Conservation (phyloP, 2,797 vertebrate genomes). For the Aphelocoma californica region DNA sequence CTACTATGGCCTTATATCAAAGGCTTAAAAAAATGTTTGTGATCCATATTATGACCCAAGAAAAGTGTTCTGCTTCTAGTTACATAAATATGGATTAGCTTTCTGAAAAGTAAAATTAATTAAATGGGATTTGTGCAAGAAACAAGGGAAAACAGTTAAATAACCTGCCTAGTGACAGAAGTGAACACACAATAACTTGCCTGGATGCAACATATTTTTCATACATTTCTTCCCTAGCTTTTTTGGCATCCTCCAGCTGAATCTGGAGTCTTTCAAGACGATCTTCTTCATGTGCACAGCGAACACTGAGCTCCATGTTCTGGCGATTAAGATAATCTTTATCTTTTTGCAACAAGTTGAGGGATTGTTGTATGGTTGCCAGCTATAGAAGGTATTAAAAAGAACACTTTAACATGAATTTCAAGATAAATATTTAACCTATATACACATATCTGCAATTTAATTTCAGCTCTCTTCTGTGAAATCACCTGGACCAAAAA, state of each 20-base stretch:
- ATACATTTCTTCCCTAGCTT: constrained; percentile 91
- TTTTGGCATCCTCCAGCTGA: constrained; percentile 93
- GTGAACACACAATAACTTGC: constrained; percentile 61
- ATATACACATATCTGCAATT: background rate
- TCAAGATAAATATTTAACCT: background rate
- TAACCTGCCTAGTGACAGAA: background rate
- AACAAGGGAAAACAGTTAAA: background rate
- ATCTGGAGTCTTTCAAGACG: constrained; percentile 90
- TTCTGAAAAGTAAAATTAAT: background rate
- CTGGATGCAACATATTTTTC: constrained; percentile 96
- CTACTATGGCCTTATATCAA: background rate
- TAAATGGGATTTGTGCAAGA: background rate
- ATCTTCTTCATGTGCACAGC: constrained; percentile 91
- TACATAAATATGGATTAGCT: background rate
- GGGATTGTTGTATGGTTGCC: constrained; percentile 86
- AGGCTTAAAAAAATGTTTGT: background rate
- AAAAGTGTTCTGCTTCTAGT: background rate
- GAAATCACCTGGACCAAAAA: background rate
- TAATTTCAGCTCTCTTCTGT: background rate
- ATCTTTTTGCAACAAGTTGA: constrained; percentile 92
- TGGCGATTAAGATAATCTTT: constrained; percentile 95
- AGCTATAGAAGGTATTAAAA: constrained; percentile 76
- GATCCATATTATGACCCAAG: background rate
- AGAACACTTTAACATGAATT: background rate
- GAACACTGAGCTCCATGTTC: constrained; percentile 93